These are phyloP conservation scores for Stenolophus ochropezus DNA, from an alignment of 2,888 invertebrate species.

Conservation along the genomic window DNA sequence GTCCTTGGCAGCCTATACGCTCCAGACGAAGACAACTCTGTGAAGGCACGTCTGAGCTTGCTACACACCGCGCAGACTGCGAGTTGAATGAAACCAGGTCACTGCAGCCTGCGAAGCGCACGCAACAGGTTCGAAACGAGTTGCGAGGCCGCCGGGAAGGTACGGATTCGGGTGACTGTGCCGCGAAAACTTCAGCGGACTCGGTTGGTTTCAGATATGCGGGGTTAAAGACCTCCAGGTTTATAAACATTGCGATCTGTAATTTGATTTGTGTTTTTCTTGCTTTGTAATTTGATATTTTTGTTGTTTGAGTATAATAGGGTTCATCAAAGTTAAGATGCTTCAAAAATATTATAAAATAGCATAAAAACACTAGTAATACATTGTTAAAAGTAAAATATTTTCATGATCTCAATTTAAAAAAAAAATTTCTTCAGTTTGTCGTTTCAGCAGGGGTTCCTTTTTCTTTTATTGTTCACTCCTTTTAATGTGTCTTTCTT, in stretches of 20 bases:
- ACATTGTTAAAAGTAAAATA: too few relatives aligned
- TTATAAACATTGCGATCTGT: slow-evolving; percentile 26
- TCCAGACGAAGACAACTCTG: neutral
- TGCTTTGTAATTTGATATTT: neutral
- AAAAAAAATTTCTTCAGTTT: too few relatives aligned
- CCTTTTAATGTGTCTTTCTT: too few relatives aligned
- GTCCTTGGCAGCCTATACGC: neutral
- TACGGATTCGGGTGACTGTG: neutral
- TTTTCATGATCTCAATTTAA: too few relatives aligned
- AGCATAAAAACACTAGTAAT: too few relatives aligned
- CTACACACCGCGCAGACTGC: neutral
- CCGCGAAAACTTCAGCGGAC: slow-evolving; percentile 12
- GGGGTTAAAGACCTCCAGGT: slow-evolving; percentile 20
- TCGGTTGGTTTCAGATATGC: slow-evolving; percentile 8
- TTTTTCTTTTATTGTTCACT: too few relatives aligned
- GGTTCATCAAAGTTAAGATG: too few relatives aligned
- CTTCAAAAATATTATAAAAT: too few relatives aligned
- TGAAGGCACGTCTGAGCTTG: neutral
- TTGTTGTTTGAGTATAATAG: neutral
- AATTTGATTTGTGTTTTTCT: slow-evolving; percentile 14
- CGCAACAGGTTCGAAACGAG: slow-evolving; percentile 56
- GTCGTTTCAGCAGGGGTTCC: too few relatives aligned
- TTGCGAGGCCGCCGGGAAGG: neutral
- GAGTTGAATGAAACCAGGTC: slow-evolving; percentile 59
- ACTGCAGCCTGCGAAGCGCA: slow-evolving; percentile 55